phyloP scores from a whole-genome alignment of 2,797 vertebrate species.

The Ptychadena robeensis region DNA sequence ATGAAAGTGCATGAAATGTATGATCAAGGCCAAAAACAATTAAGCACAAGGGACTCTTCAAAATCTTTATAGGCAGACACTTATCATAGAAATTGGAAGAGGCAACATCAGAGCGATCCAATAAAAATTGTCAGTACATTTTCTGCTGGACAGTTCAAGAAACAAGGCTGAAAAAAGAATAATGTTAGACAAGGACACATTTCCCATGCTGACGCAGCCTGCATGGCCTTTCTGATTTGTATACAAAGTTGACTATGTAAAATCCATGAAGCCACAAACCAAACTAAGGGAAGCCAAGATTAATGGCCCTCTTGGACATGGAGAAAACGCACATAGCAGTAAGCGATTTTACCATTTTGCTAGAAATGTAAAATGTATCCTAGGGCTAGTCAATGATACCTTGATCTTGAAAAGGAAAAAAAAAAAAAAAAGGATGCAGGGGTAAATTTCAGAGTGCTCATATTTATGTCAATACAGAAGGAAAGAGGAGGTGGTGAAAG shows the following conservation, averaged over 20 bases:
- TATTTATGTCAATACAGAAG: no score
- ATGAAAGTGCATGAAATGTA: conserved; percentile 10
- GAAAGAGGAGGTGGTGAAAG: no score
- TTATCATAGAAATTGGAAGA: conserved; percentile 39
- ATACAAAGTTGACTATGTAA: neutral
- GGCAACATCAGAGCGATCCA: conserved; percentile 9
- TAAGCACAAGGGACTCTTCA: conserved; percentile 16
- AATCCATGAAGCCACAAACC: neutral
- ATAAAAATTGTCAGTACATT: conserved; percentile 24
- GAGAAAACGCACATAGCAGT: neutral
- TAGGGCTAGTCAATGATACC: no score
- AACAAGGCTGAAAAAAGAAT: conserved; percentile 16
- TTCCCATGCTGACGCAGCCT: neutral
- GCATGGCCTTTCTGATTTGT: neutral
- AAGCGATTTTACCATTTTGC: neutral
- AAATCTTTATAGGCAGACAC: conserved; percentile 36
- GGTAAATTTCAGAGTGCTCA: no score
- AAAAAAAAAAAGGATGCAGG: no score
- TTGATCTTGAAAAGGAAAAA: no score
- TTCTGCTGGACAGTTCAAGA: conserved; percentile 24
- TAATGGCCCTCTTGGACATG: no score
- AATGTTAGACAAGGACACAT: conserved; percentile 23
- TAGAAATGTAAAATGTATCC: no score
- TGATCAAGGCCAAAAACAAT: conserved; percentile 18
- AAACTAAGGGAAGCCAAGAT: no score